Evolutionary conservation across 2,797 vertebrate genomes (phyloP).

Genomic region (Melanotaenia pygmaea): DNA sequence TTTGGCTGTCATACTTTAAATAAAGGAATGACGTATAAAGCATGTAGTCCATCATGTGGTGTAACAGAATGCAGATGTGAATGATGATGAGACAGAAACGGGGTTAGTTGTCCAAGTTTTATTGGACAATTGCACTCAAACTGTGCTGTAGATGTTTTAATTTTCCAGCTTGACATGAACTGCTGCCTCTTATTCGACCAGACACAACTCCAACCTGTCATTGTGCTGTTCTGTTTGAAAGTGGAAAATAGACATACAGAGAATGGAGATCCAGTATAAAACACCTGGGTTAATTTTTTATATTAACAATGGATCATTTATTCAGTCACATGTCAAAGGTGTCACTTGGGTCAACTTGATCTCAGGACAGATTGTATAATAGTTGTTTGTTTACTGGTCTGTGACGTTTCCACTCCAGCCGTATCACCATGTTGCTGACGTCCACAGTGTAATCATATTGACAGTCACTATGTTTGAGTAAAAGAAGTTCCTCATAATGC

Average conservation of each 20-base stretch:
- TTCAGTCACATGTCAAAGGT: neutral
- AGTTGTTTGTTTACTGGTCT: no score
- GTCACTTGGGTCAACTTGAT: neutral
- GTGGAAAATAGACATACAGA: neutral
- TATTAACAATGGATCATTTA: neutral
- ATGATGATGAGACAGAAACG: constrained; percentile 10
- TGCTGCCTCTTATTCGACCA: neutral
- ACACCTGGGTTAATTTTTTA: neutral
- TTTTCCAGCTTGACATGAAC: neutral
- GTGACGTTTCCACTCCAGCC: no score
- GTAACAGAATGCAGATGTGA: neutral
- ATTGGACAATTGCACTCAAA: neutral
- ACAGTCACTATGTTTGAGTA: no score
- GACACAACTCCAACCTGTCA: neutral
- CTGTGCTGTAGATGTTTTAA: neutral
- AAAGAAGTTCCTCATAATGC: no score
- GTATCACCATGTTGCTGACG: no score
- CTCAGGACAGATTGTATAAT: no score
- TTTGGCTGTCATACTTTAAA: constrained; percentile 11
- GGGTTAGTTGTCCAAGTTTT: neutral
- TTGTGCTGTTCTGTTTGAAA: neutral
- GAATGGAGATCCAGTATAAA: neutral
- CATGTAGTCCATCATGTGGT: neutral
- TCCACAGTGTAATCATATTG: no score
- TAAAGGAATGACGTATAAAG: neutral